Percentiles rank a stretch among this genome's conserved stretches.
Conservation (phyloP, 2,113 vertebrate genomes). For the Bettongia penicillata region DNA sequence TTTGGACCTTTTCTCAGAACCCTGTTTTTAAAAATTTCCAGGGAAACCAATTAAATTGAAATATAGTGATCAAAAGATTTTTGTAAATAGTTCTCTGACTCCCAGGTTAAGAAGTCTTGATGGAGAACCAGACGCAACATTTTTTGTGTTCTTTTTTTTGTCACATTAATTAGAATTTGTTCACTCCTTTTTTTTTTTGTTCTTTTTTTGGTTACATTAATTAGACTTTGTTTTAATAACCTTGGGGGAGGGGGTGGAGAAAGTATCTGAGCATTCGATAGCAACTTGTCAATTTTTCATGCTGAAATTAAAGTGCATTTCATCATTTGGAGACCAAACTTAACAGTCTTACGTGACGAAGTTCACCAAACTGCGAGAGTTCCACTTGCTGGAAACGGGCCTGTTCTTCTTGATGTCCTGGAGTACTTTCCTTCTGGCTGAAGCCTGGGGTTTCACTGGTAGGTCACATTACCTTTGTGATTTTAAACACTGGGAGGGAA, state of each 20-base stretch:
- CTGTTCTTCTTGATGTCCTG: slow-evolving; percentile 99
- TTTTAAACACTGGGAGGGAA: background rate
- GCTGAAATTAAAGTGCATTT: background rate
- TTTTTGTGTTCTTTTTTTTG: background rate
- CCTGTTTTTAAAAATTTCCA: background rate
- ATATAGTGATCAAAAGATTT: background rate
- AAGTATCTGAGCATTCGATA: background rate
- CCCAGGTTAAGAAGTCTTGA: background rate
- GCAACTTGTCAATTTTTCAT: background rate
- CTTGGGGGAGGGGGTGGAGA: background rate
- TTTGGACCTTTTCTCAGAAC: background rate
- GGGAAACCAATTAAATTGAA: background rate
- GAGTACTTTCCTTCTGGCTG: slow-evolving; percentile 98
- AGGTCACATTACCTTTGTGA: slow-evolving; percentile 65
- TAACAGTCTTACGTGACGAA: slow-evolving; percentile 94
- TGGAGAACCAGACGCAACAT: background rate
- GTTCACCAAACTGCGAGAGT: slow-evolving; percentile 97
- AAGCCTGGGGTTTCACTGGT: slow-evolving; percentile 99
- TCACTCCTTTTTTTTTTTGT: background rate
- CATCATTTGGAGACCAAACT: slow-evolving; percentile 69
- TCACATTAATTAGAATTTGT: slow-evolving; percentile 3
- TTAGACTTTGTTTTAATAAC: background rate
- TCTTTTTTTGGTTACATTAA: background rate
- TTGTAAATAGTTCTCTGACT: background rate
- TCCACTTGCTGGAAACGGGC: slow-evolving; percentile 95